Base-by-base conservation (phyloP, 2,888 invertebrate species). In the Campoplex capitator region DNA sequence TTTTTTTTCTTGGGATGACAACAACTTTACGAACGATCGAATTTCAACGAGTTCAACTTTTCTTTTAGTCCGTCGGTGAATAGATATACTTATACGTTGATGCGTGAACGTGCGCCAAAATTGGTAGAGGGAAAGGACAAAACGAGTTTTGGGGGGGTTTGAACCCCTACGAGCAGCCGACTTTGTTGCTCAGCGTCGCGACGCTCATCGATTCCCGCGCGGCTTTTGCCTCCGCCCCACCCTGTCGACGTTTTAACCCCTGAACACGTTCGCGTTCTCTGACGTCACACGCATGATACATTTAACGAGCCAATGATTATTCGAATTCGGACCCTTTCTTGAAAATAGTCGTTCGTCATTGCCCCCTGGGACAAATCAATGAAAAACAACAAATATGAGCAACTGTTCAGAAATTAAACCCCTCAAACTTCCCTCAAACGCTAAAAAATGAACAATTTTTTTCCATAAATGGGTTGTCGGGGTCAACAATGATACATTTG, bases 141-240 rank as follows among this genome's bases (percentile, higher is more conserved):
- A 56, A 32, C 28, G 74, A 65, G 76, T 42, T 1, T 78, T 77
- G 74, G 77, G 54, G 78, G 80, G 86, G 86, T 88, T 88, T 82
- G 87, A 87, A 88, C 84, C 88, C 86, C 88, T 89, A 86, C 79
- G 65, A 54, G 38, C 83, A 88, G 90, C 89, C 90, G 90, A 88
- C 89, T 90, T 87, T 89, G 90, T 88, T 89, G 88, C 80, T 83
- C 88, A 89, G 90, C 90, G 90, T 90, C 90, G 88, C 89, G 90
- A 89, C 89, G 91, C 91, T 90, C 90, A 91, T 91, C 91, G 91
- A 91, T 91, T 91, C 90, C 89, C 83, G 83, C 71, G 78, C 76
- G 76, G 51, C 56, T 58, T 56, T 68, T 42, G 70, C 82, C 68
- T 16, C 75, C 86, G 76, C 80, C 79, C 80, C 80, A 67, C 76